Conservation (phyloP, 2,888 invertebrate species). For the Nyleta sp. region DNA sequence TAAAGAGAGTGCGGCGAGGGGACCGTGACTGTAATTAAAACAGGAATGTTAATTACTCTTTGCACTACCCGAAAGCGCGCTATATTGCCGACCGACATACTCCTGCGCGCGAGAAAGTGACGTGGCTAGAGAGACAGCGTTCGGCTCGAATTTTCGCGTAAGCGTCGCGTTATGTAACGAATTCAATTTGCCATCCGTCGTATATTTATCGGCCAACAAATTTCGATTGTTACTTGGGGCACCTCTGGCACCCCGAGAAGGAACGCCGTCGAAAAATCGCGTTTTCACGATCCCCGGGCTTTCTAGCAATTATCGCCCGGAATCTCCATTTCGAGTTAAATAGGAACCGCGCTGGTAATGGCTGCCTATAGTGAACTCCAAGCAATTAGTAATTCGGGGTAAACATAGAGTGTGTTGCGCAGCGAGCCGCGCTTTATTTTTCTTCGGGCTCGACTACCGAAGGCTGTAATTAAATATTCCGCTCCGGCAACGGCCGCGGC, state of each 20-base stretch:
- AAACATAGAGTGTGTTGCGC: slow-evolving; percentile 77
- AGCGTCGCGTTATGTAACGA: slow-evolving; percentile 32
- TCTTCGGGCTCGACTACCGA: slow-evolving; percentile 70
- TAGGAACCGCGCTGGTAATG: slow-evolving; percentile 69
- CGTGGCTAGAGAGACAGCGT: slow-evolving; percentile 31
- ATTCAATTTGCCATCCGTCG: slow-evolving; percentile 46
- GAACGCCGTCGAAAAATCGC: slow-evolving; percentile 27
- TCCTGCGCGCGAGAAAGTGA: slow-evolving; percentile 45
- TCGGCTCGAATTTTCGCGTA: slow-evolving; percentile 39
- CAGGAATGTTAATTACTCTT: slow-evolving; percentile 82
- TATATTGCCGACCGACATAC: slow-evolving; percentile 63
- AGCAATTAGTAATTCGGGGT: slow-evolving; percentile 81
- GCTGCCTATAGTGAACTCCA: slow-evolving; percentile 67
- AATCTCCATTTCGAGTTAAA: slow-evolving; percentile 60
- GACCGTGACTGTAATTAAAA: slow-evolving; percentile 79
- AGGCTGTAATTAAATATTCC: slow-evolving; percentile 71
- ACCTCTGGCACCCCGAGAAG: slow-evolving; percentile 19
- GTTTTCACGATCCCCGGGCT: slow-evolving; percentile 29
- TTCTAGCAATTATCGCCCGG: slow-evolving; percentile 71
- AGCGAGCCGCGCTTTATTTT: slow-evolving; percentile 75
- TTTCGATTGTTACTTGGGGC: background rate
- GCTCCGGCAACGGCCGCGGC: slow-evolving; percentile 38
- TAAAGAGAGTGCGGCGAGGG: slow-evolving; percentile 59
- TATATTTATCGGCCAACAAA: slow-evolving; percentile 16
- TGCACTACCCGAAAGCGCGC: slow-evolving; percentile 80